These are phyloP conservation scores for Aphidius gifuensis DNA, from an alignment of 1,140 invertebrate species.

Conservation along the genomic window DNA sequence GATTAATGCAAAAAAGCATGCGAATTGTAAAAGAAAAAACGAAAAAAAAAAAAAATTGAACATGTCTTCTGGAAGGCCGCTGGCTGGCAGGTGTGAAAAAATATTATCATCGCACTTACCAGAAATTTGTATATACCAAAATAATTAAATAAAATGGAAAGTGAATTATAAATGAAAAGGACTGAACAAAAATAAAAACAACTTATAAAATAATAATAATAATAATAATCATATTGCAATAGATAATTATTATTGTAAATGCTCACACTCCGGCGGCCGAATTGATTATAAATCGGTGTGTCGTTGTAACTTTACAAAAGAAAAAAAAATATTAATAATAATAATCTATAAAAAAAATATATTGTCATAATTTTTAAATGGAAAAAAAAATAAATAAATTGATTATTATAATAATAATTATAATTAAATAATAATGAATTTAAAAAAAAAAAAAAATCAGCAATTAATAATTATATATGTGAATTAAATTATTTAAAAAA, in stretches of 20 bases:
- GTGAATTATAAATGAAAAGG: too few species aligned
- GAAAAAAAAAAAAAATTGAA: slow-evolving; percentile 12
- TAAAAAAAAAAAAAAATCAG: too few species aligned
- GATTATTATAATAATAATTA: slow-evolving; percentile 18
- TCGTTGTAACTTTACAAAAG: too few species aligned
- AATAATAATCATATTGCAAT: slow-evolving; percentile 42
- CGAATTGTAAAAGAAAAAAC: not conserved
- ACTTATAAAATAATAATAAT: not conserved
- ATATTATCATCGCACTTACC: slow-evolving; percentile 28
- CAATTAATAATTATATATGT: too few species aligned
- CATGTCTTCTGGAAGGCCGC: slow-evolving; percentile 42
- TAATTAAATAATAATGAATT: too few species aligned
- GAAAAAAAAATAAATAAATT: slow-evolving; percentile 24
- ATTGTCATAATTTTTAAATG: slow-evolving; percentile 3
- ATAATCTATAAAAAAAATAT: not conserved
- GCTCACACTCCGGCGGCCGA: slow-evolving; percentile 24
- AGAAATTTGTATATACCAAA: slow-evolving; percentile 43
- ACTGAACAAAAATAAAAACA: too few species aligned
- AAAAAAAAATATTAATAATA: too few species aligned
- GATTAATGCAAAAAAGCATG: slow-evolving; percentile 14
- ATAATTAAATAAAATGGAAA: slow-evolving; percentile 28
- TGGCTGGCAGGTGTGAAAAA: slow-evolving; percentile 38
- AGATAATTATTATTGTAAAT: slow-evolving; percentile 31
- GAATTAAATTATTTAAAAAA: too few species aligned
- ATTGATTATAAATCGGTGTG: not conserved